Percentiles rank a stretch among this genome's conserved stretches.
phyloP scores from a whole-genome alignment of 53 echinoderm and acorn worm species.

The Hippasteria phrygiana region DNA sequence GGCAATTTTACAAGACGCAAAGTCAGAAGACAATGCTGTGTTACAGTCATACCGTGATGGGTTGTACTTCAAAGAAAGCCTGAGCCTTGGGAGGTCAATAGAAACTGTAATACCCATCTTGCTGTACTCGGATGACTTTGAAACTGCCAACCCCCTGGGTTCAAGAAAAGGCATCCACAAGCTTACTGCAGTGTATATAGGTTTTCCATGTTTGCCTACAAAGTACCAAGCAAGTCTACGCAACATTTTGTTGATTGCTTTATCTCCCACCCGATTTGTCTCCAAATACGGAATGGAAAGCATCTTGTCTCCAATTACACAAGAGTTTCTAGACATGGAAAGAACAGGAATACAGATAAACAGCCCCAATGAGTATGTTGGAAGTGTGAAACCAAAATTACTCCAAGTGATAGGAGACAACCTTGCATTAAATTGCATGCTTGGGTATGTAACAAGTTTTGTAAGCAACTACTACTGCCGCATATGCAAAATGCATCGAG shows the following conservation, averaged over 20 bases:
- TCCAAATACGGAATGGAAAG: slow-evolving; percentile 49
- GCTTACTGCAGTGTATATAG: no score
- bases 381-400: slow-evolving; percentile 43
- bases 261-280: no score
- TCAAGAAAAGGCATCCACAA: no score
- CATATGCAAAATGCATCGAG: slow-evolving; percentile 62
- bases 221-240: slow-evolving; percentile 19
- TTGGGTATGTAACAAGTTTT: slow-evolving; percentile 72
- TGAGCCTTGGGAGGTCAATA: no score
- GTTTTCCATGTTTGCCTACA: not conserved
- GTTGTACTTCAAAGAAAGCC: no score
- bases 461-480: slow-evolving; percentile 57
- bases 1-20: not conserved
- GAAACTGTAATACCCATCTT: no score
- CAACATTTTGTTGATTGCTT: no score
- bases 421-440: slow-evolving; percentile 63
- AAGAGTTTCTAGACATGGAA: slow-evolving; percentile 17
- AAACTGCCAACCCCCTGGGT: no score
- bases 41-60: slow-evolving; percentile 63
- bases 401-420: slow-evolving; percentile 78
- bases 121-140: no score
- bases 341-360: slow-evolving; percentile 34
- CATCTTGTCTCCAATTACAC: slow-evolving; percentile 13
- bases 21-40: slow-evolving; percentile 52
- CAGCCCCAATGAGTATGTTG: slow-evolving; percentile 30